Evolutionary conservation across 1,140 invertebrate species (phyloP).

Genomic region (Papilio polytes): DNA sequence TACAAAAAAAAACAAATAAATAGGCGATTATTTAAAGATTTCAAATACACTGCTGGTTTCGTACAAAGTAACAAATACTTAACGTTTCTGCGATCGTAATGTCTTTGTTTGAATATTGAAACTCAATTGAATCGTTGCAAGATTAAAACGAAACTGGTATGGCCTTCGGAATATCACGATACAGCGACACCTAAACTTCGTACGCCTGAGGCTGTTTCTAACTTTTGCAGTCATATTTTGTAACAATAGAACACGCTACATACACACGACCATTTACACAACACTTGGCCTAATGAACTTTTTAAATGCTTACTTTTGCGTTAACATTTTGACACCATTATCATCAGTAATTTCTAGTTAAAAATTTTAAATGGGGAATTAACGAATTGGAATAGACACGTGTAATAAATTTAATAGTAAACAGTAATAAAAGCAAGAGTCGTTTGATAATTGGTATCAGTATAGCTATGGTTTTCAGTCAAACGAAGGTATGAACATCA

Average conservation of each 20-base stretch:
- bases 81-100: neutral
- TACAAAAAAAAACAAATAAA: too few relatives aligned
- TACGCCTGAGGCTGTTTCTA: slow-evolving; percentile 26
- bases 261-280: slow-evolving; percentile 75
- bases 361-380: neutral
- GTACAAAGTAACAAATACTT: neutral
- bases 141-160: slow-evolving; percentile 48
- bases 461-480: too few relatives aligned
- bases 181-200: slow-evolving; percentile 13
- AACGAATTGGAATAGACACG: too few relatives aligned
- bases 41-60: neutral
- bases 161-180: slow-evolving; percentile 70
- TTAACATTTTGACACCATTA: neutral
- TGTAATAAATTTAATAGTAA: too few relatives aligned
- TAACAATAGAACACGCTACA: slow-evolving; percentile 73
- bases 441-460: too few relatives aligned
- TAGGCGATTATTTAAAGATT: neutral
- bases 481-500: too few relatives aligned
- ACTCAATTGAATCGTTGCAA: slow-evolving; percentile 45
- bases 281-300: slow-evolving; percentile 48
- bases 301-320: slow-evolving; percentile 17
- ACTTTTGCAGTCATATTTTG: slow-evolving; percentile 36
- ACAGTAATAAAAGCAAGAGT: too few relatives aligned
- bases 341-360: neutral
- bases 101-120: slow-evolving; percentile 26